Evolutionary conservation across 2,113 vertebrate species (phyloP).

Genomic region (Callospermophilus lateralis): DNA sequence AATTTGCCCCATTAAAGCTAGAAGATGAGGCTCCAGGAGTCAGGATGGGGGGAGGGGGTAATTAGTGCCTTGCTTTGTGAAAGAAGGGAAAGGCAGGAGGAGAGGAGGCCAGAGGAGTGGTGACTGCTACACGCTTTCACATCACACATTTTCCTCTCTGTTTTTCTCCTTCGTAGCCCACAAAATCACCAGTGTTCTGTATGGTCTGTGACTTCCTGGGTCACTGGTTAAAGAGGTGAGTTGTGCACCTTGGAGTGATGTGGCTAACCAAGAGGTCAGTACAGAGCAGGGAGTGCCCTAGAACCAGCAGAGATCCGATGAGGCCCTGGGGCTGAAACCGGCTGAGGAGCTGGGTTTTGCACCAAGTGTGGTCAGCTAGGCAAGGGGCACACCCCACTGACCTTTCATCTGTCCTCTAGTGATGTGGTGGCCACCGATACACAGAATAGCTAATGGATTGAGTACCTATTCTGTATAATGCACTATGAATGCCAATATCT

Average conservation of each 20-base stretch:
- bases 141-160: neutral
- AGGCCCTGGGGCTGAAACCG: neutral
- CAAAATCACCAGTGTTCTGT: neutral
- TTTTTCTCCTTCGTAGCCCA: neutral
- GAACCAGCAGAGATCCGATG: neutral
- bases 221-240: neutral
- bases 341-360: neutral
- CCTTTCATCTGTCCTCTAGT: neutral
- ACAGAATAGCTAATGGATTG: neutral
- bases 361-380: neutral
- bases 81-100: too few species aligned
- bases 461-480: too few species aligned
- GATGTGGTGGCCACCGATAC: neutral
- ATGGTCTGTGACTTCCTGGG: neutral
- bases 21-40: neutral
- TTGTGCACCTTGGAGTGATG: neutral
- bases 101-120: neutral
- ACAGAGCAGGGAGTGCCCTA: neutral
- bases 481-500: too few species aligned
- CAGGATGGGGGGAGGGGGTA: neutral
- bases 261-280: neutral
- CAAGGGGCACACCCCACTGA: fast-evolving
- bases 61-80: neutral
- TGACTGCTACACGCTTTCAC: too few species aligned
- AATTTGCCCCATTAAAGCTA: neutral